Conservation (phyloP, 2,888 invertebrate genomes). For the Platycheirus albimanus region DNA sequence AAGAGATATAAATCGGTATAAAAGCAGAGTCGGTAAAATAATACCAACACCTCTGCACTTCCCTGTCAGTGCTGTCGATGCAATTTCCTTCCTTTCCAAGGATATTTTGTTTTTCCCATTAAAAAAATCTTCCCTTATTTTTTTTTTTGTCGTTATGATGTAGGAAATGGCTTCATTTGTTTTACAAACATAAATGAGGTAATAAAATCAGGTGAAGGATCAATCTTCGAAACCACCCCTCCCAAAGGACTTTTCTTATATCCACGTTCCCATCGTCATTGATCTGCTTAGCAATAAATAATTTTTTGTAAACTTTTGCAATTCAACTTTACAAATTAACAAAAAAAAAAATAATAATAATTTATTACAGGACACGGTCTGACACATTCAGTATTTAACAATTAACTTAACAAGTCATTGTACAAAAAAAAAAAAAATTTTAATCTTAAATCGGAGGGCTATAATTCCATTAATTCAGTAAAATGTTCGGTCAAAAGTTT, state of each 20-base stretch:
- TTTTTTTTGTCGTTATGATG: conserved; percentile 47
- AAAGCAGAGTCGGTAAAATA: no score
- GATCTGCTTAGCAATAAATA: no score
- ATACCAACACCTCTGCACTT: neutral
- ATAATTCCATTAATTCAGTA: conserved; percentile 5
- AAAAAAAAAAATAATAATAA: conserved; percentile 7
- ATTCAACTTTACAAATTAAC: neutral
- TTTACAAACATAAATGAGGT: conserved; percentile 6
- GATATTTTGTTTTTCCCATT: no score
- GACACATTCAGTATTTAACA: conserved; percentile 42
- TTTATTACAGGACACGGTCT: conserved; percentile 35
- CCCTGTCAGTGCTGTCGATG: neutral
- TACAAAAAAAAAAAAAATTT: conserved; percentile 19
- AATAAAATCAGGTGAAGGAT: conserved; percentile 58
- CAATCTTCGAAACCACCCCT: conserved; percentile 29
- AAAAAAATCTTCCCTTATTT: neutral
- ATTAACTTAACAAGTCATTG: conserved; percentile 30
- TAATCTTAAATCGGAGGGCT: conserved; percentile 34
- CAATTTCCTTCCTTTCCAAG: conserved; percentile 1
- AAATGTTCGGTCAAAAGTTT: conserved; percentile 36
- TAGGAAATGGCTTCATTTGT: conserved; percentile 63
- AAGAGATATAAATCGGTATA: neutral
- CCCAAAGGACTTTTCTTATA: no score
- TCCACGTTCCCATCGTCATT: no score
- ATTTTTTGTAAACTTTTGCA: neutral